phyloP scores from a whole-genome alignment of 2,888 invertebrate species.

The Subacronicta megacephala region DNA sequence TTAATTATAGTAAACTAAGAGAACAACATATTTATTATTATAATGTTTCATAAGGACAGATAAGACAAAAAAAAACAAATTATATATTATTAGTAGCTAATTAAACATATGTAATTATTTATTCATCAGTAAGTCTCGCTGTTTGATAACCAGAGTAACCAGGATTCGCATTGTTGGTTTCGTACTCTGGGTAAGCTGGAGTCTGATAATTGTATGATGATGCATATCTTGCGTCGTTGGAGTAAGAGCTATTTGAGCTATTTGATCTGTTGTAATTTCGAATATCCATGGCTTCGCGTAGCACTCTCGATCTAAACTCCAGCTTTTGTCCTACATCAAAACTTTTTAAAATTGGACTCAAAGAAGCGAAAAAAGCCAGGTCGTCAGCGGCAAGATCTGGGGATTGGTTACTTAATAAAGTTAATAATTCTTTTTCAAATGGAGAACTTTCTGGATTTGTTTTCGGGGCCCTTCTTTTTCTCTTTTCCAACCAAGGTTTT shows the following conservation, averaged over 20 bases:
- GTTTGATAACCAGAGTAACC: conserved; percentile 38
- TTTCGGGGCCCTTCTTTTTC: conserved; percentile 25
- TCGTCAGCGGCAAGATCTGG: conserved; percentile 49
- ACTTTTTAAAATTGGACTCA: conserved; percentile 48
- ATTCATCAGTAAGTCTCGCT: conserved; percentile 28
- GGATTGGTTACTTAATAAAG: conserved; percentile 48
- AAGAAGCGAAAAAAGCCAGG: conserved; percentile 52
- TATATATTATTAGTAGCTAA: conserved; percentile 3
- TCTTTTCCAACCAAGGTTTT: conserved; percentile 21
- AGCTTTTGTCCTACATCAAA: conserved; percentile 53
- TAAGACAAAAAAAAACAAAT: not conserved
- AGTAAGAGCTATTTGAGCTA: conserved; percentile 39
- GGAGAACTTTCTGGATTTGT: conserved; percentile 21
- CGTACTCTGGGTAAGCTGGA: conserved; percentile 30
- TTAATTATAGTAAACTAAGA: conserved; percentile 2
- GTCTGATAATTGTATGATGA: conserved; percentile 42
- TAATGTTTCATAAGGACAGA: not conserved
- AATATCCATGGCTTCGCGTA: conserved; percentile 41
- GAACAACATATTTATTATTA: conserved; percentile 4
- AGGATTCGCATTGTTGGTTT: conserved; percentile 21
- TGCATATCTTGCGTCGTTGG: conserved; percentile 20
- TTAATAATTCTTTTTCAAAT: conserved; percentile 44
- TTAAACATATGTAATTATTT: too few species aligned
- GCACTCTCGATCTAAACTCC: conserved; percentile 55
- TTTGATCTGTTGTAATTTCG: conserved; percentile 36